These are phyloP conservation scores for Cydia splendana DNA, from an alignment of 1,140 invertebrate species.

Conservation along the genomic window DNA sequence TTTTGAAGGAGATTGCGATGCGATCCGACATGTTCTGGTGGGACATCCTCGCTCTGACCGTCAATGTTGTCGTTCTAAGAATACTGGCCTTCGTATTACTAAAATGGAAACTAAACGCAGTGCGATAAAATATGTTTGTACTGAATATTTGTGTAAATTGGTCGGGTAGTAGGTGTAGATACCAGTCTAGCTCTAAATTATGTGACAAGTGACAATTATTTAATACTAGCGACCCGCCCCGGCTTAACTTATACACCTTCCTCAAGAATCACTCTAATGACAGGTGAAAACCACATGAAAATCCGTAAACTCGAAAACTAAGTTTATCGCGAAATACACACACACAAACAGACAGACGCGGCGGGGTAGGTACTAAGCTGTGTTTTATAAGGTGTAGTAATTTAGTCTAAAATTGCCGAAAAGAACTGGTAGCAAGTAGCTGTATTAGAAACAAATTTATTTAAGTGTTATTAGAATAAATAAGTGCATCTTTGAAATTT, in stretches of 20 bases:
- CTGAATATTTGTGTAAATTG: not conserved
- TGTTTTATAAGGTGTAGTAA: too few relatives aligned
- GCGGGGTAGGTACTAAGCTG: too few relatives aligned
- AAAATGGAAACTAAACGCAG: conserved; percentile 86
- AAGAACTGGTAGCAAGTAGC: conserved; percentile 3
- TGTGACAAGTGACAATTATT: not conserved
- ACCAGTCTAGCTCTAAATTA: not conserved
- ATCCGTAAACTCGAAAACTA: too few relatives aligned
- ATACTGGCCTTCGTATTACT: conserved; percentile 89
- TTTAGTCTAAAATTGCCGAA: not conserved
- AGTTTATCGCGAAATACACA: too few relatives aligned
- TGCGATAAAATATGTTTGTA: conserved; percentile 79
- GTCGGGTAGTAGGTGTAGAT: not conserved
- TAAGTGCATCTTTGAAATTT: not conserved
- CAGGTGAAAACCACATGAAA: too few relatives aligned
- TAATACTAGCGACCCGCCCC: too few relatives aligned
- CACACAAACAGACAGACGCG: too few relatives aligned
- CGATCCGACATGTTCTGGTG: conserved; percentile 90
- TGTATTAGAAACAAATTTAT: not conserved
- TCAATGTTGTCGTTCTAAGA: conserved; percentile 87
- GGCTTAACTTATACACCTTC: too few relatives aligned
- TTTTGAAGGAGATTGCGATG: conserved; percentile 90
- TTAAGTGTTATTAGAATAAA: not conserved
- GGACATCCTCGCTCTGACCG: conserved; percentile 87
- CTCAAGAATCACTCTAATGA: too few relatives aligned